These are phyloP conservation scores for Anorthoa munda DNA, from an alignment of 2,888 invertebrate species.

Conservation along the genomic window DNA sequence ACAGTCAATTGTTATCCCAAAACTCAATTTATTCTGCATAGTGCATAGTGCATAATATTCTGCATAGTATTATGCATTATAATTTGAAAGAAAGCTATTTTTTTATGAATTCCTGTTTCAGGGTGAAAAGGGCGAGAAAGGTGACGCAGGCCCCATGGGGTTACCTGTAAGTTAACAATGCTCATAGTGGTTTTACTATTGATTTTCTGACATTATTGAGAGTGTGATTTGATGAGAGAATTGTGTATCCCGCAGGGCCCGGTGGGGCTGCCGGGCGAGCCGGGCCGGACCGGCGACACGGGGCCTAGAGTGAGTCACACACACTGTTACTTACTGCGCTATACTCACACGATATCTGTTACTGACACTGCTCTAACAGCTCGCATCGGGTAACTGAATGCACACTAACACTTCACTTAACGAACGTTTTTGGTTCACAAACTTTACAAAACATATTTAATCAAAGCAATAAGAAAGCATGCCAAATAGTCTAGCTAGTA, in stretches of 20 bases:
- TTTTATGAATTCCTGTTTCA: slow-evolving; percentile 77
- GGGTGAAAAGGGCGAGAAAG: slow-evolving; percentile 96
- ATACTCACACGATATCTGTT: not conserved
- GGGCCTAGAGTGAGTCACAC: slow-evolving; percentile 94
- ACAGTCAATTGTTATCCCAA: not conserved
- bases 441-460: slow-evolving; percentile 4
- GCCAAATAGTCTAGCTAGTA: slow-evolving; percentile 16
- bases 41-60: not conserved
- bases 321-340: not conserved
- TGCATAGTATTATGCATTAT: not conserved
- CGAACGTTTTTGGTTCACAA: not conserved
- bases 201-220: not conserved
- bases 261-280: slow-evolving; percentile 95
- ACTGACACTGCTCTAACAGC: slow-evolving; percentile 26
- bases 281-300: slow-evolving; percentile 94
- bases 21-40: not conserved
- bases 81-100: not conserved
- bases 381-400: slow-evolving; percentile 3
- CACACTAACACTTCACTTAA: slow-evolving; percentile 10
- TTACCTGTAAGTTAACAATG: slow-evolving; percentile 94
- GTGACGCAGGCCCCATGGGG: slow-evolving; percentile 98
- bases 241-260: slow-evolving; percentile 91
- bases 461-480: slow-evolving; percentile 30
- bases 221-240: not conserved
- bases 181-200: not conserved